phyloP scores from a whole-genome alignment of 2,888 invertebrate genomes.

The Chirona hameri region DNA sequence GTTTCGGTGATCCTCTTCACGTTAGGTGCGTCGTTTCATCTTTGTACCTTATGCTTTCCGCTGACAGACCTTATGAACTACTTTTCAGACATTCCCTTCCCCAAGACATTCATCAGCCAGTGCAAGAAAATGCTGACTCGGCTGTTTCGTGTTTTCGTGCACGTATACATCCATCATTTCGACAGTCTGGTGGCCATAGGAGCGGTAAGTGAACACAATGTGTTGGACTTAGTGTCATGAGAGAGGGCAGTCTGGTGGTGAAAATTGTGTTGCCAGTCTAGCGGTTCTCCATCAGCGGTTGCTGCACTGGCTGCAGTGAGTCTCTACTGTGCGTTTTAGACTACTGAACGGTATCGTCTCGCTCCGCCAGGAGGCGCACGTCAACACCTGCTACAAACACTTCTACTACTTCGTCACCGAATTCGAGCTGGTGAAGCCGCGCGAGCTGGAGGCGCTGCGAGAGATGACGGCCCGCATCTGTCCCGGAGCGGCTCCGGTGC shows the following conservation, averaged over 20 bases:
- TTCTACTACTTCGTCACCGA: conserved; percentile 89
- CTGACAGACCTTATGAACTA: too few species aligned
- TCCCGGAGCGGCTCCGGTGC: background rate
- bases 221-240: too few species aligned
- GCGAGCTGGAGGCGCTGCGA: conserved; percentile 78
- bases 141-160: conserved; percentile 84
- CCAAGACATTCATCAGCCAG: conserved; percentile 70
- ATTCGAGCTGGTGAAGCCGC: conserved; percentile 73
- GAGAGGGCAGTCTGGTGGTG: background rate
- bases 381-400: conserved; percentile 91
- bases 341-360: background rate
- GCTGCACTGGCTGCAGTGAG: too few species aligned
- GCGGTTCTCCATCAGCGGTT: too few species aligned
- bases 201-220: conserved; percentile 62
- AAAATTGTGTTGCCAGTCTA: background rate
- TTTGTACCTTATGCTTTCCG: too few species aligned
- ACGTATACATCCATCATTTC: conserved; percentile 92
- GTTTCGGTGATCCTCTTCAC: too few species aligned
- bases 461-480: conserved; percentile 73
- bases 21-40: too few species aligned
- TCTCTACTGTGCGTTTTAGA: too few species aligned
- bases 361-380: conserved; percentile 74
- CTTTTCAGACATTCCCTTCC: conserved; percentile 70
- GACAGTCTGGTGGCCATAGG: conserved; percentile 80
- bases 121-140: conserved; percentile 84